A percentile compares a stretch with the other conserved stretches of the same genome.
Conservation (phyloP, 1,140 invertebrate species). For the Trichoplusia ni region DNA sequence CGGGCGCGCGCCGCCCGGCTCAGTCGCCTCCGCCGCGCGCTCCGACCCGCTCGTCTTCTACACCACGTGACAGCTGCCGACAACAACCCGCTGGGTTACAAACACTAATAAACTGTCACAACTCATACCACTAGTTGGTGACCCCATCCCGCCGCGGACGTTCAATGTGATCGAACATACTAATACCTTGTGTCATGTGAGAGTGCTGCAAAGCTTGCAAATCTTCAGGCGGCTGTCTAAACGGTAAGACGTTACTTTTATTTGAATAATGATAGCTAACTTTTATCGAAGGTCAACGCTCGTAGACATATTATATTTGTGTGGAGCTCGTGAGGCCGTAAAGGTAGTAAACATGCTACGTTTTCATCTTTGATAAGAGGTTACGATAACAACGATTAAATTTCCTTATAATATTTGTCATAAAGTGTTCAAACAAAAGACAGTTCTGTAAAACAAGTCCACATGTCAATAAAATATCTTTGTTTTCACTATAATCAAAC, state of each 20-base stretch:
- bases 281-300: slow-evolving; percentile 42
- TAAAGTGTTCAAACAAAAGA: not conserved
- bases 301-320: slow-evolving; percentile 11
- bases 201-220: slow-evolving; percentile 55
- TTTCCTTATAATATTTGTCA: not conserved
- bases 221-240: slow-evolving; percentile 64
- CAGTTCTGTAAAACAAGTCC: not conserved
- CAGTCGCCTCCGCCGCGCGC: slow-evolving; percentile 58
- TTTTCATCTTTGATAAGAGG: slow-evolving; percentile 49
- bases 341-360: slow-evolving; percentile 57
- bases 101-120: slow-evolving; percentile 40
- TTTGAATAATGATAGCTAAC: slow-evolving; percentile 30
- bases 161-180: slow-evolving; percentile 42
- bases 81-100: slow-evolving; percentile 55
- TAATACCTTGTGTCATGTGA: slow-evolving; percentile 64
- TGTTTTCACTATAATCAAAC: not conserved
- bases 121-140: slow-evolving; percentile 9
- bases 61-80: slow-evolving; percentile 53
- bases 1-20: slow-evolving; percentile 66
- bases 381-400: slow-evolving; percentile 36
- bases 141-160: not conserved
- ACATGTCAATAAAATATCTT: not conserved
- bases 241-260: slow-evolving; percentile 56
- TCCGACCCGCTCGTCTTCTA: slow-evolving; percentile 48
- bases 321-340: slow-evolving; percentile 45